Evolutionary conservation across 2,888 invertebrate species (phyloP).

Genomic region (Glyphotaelius pellucidus): DNA sequence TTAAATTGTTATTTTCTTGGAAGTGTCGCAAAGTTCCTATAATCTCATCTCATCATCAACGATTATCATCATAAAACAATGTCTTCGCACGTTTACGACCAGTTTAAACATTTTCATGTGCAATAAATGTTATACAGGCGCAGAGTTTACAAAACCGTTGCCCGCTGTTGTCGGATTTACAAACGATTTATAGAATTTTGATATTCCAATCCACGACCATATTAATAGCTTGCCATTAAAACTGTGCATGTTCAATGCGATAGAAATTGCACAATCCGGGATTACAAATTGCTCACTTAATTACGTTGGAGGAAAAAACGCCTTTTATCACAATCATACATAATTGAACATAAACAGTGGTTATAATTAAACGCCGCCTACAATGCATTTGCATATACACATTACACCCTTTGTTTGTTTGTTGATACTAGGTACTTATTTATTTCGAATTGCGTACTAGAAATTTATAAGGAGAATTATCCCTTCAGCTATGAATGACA

Average conservation of each 20-base stretch:
- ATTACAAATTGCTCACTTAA: constrained; percentile 13
- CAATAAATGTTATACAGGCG: neutral
- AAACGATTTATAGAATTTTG: neutral
- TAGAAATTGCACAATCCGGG: neutral
- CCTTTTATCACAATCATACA: neutral
- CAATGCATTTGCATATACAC: neutral
- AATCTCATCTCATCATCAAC: neutral
- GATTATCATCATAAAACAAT: neutral
- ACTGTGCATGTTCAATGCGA: neutral
- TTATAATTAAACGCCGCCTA: neutral
- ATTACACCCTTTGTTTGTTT: neutral
- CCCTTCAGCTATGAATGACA: too few relatives aligned
- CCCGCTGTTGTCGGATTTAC: neutral
- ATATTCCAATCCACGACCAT: neutral
- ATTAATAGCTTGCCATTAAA: constrained; percentile 8
- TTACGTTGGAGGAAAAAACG: neutral
- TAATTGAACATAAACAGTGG: neutral
- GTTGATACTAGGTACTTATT: neutral
- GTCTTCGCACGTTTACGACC: neutral
- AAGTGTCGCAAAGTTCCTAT: neutral
- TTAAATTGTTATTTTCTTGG: neutral
- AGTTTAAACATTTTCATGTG: neutral
- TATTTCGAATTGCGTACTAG: neutral
- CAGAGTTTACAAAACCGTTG: neutral
- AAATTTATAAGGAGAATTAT: neutral